Base-by-base conservation (phyloP, 2,113 vertebrate genomes). In the Perognathus longimembris region DNA sequence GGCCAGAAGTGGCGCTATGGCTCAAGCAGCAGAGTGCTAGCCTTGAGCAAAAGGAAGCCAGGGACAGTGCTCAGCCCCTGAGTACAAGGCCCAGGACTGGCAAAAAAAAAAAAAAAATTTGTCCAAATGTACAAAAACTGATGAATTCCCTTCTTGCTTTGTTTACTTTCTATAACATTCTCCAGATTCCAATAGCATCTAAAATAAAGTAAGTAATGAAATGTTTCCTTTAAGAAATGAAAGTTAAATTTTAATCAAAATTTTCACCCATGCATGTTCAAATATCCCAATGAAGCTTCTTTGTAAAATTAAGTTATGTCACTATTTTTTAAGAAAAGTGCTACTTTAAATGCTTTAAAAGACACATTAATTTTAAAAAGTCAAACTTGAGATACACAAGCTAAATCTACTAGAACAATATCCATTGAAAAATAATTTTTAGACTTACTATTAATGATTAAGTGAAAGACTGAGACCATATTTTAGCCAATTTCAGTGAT, bases 241-340 rank as follows among this genome's bases (percentile, higher is more conserved):
- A 87, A 59, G 88, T 93, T 87, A 20, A 95, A 34, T 70, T 91
- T 94, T 54, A 90, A 11, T 54, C 50, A 54, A 18, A 32, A 22
- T 80, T 88, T 61, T 59, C 57, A 59, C 9, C 7, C 26, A 61
- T 54, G 17, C 17, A 54, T 54, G 50, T 54, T 54, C 17, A 54
- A 54, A 54, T 54, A 54, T 54, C 4, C 2, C 15, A 18, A 54
- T 54, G 50, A 54, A 54, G 50, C 4, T 54, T 14, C 15, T 54
- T 54, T 54, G 50, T 18, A 54, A 54, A 54, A 54, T 54, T 14
- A 54, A 54, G 17, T 54, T 54, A 54, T 54, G 50, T 54, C 50
- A 54, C 50, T 54, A 54, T 54, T 54, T 54, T 54, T 17, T 54
- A 54, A 54, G 50, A 54, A 54, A 15, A n/a, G n/a, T n/a, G 15